These are phyloP conservation scores for Calonectris borealis DNA, from an alignment of 2,113 vertebrate species.

Conservation along the genomic window DNA sequence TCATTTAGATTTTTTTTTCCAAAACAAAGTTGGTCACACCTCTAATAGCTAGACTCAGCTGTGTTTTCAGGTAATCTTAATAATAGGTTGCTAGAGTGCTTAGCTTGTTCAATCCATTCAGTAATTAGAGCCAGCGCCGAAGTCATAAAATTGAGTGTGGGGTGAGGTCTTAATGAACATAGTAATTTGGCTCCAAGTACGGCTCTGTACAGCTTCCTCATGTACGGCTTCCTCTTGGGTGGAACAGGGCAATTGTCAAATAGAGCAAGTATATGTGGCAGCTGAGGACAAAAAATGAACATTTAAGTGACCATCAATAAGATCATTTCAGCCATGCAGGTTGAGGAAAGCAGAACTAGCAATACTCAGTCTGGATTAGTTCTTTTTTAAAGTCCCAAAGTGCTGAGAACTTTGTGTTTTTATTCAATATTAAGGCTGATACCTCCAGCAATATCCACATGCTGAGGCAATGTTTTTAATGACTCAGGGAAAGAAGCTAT, in stretches of 20 bases:
- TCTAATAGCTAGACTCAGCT: constrained; percentile 13
- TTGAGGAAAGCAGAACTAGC: background rate
- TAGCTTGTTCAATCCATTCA: constrained; percentile 15
- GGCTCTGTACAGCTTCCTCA: background rate
- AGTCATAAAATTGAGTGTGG: background rate
- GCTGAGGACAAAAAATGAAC: background rate
- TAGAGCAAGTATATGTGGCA: background rate
- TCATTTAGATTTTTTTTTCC: background rate
- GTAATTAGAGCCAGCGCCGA: background rate
- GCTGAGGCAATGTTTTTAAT: background rate
- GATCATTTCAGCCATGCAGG: background rate
- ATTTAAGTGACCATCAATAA: background rate
- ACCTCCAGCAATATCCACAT: background rate
- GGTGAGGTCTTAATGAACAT: background rate
- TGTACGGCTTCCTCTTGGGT: background rate
- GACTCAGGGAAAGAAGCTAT: background rate
- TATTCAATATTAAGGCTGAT: background rate
- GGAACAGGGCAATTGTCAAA: background rate
- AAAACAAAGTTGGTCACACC: background rate
- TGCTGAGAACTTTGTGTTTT: background rate
- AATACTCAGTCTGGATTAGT: background rate
- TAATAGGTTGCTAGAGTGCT: constrained; percentile 18
- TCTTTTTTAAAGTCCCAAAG: background rate
- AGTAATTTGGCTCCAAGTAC: background rate
- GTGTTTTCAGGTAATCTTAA: constrained; percentile 39